Evolutionary conservation across 2,888 invertebrate genomes (phyloP).

Genomic region (Caenorhabditis sulstoni): DNA sequence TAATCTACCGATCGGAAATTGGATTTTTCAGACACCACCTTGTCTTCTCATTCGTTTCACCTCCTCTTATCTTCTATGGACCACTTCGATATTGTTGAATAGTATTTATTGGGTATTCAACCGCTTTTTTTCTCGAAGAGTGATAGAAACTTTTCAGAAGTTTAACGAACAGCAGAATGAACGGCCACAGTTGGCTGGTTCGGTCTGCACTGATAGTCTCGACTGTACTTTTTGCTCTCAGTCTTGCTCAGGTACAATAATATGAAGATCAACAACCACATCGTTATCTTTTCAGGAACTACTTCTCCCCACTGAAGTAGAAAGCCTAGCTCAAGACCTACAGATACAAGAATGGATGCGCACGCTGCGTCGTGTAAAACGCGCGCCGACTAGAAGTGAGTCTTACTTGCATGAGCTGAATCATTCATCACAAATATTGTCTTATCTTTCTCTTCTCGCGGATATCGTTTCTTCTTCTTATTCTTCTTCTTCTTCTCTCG

Average conservation of each 20-base stretch:
- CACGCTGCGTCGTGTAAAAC: conserved; percentile 74
- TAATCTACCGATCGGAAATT: not conserved
- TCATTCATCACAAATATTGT: conserved; percentile 20
- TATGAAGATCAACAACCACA: too few relatives aligned
- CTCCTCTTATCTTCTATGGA: conserved; percentile 28
- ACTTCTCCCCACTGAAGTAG: conserved; percentile 57
- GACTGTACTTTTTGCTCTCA: conserved; percentile 35
- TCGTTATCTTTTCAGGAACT: conserved; percentile 46
- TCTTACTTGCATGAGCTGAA: conserved; percentile 15
- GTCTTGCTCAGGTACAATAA: conserved; percentile 46
- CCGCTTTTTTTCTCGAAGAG: too few relatives aligned
- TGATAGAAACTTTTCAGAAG: conserved; percentile 29
- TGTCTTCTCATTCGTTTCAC: conserved; percentile 19
- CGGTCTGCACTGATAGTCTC: conserved; percentile 51
- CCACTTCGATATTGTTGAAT: conserved; percentile 44
- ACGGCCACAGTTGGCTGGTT: conserved; percentile 51
- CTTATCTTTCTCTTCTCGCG: conserved; percentile 15
- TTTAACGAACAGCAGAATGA: conserved; percentile 49
- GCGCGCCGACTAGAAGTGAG: conserved; percentile 72
- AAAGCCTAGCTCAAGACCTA: conserved; percentile 65
- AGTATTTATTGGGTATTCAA: conserved; percentile 44
- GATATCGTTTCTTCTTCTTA: conserved; percentile 31
- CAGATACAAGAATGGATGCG: conserved; percentile 78
- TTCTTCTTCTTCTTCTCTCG: conserved; percentile 26
- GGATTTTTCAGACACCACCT: conserved; percentile 25